Base-by-base conservation (phyloP, 1,140 invertebrate species). In the Sitodiplosis mosellana region DNA sequence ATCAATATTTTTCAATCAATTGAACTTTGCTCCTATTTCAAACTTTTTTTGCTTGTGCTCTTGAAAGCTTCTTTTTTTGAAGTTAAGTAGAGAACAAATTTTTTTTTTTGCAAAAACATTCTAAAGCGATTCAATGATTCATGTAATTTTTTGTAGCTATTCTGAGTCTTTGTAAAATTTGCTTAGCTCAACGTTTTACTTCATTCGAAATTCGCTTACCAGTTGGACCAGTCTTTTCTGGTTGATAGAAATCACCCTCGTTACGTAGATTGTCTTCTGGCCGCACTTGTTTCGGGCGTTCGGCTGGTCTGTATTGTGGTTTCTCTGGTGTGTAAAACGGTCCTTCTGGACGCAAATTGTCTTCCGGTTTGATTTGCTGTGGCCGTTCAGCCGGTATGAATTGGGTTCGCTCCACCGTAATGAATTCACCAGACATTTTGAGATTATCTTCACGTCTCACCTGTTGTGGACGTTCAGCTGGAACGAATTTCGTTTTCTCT, bases 251-350 rank as follows among this genome's bases (percentile, higher is more conserved):
- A 46, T 72, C 66, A 2, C 75, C 74, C 56, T 72, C 69, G n/a
- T n/a, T 48, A 69, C 33, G 69, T 0, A 82, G 57, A 58, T 81
- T 81, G 53, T 81, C 78, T 12, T 56, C 53, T 2, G 67, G 74
- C 52, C 68, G 73, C 3, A 70, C 66, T 27, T 75, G 69, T 49
- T 66, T 55, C 6, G 64, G 63, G 50, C 66, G 58, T 55, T 73
- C 69, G 5, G 58, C 65, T 4, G 68, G 67, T 14, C 57, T 51
- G 54, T 58, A 74, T 27, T 59, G 54, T 1, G 65, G 54, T 48
- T 61, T 60, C 48, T 73, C 53, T 43, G 69, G 59, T 48, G 61
- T 63, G 52, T 71, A 64, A 52, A 78, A 80, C 0, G 72, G 66
- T 2, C 77, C 76, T 60, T 78, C 75, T 0, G 69, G 67, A 45